These are phyloP conservation scores for Hippocampus zosterae DNA, from an alignment of 2,113 vertebrate species.

Conservation along the genomic window DNA sequence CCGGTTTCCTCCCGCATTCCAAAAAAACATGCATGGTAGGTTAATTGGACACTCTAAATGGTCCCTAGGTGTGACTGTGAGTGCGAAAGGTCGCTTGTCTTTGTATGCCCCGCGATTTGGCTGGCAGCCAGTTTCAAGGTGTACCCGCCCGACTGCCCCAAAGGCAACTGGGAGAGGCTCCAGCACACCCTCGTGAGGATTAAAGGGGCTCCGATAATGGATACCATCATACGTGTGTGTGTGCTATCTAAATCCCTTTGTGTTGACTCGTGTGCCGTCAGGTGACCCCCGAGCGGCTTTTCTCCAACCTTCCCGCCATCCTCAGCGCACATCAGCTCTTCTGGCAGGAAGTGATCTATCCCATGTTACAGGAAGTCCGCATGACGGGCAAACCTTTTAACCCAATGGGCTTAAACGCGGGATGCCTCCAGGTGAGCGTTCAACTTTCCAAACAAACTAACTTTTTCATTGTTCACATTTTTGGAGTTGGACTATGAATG, in stretches of 20 bases:
- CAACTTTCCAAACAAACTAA: no score
- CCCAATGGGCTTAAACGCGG: constrained; percentile 70
- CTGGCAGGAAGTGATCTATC: constrained; percentile 78
- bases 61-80: no score
- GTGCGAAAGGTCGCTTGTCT: no score
- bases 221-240: background rate
- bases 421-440: constrained; percentile 73
- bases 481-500: background rate
- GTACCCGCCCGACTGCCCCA: no score
- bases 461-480: background rate
- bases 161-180: no score
- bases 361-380: constrained; percentile 67
- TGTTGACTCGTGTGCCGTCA: constrained; percentile 30
- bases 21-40: no score
- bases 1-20: no score
- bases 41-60: no score
- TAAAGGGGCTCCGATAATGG: no score
- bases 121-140: no score
- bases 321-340: constrained; percentile 71
- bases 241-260: background rate
- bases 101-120: no score
- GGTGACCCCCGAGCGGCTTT: constrained; percentile 70
- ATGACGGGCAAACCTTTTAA: constrained; percentile 72
- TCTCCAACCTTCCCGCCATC: constrained; percentile 75
- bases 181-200: no score